Conservation (phyloP, 2,797 vertebrate species). For the Pseudochirops cupreus region DNA sequence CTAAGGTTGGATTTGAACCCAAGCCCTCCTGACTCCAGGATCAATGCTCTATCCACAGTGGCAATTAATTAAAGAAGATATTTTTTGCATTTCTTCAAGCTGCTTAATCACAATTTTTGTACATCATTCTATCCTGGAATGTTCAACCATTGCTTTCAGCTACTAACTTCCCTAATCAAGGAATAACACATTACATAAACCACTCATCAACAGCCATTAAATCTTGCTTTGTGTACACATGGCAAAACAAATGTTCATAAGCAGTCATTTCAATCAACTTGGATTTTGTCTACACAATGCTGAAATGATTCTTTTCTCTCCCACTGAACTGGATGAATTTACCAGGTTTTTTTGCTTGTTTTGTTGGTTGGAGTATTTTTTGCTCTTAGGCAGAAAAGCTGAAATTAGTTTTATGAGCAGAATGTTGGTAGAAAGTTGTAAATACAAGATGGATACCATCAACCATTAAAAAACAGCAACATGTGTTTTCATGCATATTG, state of each 20-base stretch:
- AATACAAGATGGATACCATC: not conserved
- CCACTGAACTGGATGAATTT: not conserved
- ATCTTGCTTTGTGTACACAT: not conserved
- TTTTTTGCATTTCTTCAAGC: not conserved
- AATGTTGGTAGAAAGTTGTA: not conserved
- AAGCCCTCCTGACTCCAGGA: not conserved
- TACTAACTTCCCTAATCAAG: not conserved
- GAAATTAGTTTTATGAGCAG: not conserved
- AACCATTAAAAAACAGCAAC: not conserved
- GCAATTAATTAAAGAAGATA: not conserved
- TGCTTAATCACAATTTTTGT: not conserved
- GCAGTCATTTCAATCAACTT: not conserved
- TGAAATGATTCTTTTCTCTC: not conserved
- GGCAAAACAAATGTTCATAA: not conserved
- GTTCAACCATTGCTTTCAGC: not conserved
- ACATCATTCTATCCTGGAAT: not conserved
- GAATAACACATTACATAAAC: not conserved
- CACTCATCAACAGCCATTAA: not conserved
- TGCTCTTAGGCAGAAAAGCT: not conserved
- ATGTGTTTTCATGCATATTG: not conserved
- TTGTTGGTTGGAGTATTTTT: not conserved
- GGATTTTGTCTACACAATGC: not conserved
- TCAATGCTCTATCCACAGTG: not conserved
- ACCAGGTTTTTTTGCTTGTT: not conserved
- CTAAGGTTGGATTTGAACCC: conserved; percentile 5